Evolutionary conservation across 1,140 invertebrate species (phyloP).

Genomic region (Telenomus remus): DNA sequence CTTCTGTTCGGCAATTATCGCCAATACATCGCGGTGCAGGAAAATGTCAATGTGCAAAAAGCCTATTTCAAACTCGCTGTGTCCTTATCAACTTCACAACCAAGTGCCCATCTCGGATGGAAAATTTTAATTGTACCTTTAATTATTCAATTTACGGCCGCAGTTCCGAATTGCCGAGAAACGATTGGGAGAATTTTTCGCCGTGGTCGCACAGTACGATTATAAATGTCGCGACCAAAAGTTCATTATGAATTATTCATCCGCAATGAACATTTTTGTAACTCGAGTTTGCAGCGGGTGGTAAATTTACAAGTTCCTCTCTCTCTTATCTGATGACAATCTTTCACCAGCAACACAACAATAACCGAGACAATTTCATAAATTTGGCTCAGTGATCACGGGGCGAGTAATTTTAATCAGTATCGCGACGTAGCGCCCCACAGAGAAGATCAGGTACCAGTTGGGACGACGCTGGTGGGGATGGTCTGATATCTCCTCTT

Average conservation of each 20-base stretch:
- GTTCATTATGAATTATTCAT: conserved; percentile 34
- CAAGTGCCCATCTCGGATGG: conserved; percentile 33
- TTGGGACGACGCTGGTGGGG: neutral
- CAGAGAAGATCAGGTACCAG: conserved; percentile 38
- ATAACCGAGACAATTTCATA: conserved; percentile 64
- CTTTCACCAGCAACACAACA: conserved; percentile 54
- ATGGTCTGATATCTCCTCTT: conserved; percentile 5
- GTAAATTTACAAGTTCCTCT: conserved; percentile 47
- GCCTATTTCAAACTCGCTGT: conserved; percentile 38
- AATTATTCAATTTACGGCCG: conserved; percentile 46
- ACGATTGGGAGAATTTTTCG: no score
- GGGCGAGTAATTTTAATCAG: conserved; percentile 63
- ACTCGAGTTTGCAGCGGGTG: conserved; percentile 27
- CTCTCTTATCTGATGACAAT: conserved; percentile 52
- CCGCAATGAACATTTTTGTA: conserved; percentile 34
- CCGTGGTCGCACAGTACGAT: no score
- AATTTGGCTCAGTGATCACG: conserved; percentile 56
- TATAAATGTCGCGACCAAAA: conserved; percentile 2
- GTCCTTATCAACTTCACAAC: conserved; percentile 37
- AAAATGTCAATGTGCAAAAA: conserved; percentile 65
- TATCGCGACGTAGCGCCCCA: conserved; percentile 53
- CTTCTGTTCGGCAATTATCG: conserved; percentile 67
- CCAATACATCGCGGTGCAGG: conserved; percentile 67
- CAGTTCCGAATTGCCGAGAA: conserved; percentile 12
- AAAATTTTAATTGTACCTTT: conserved; percentile 49